Evolutionary conservation across 2,113 vertebrate genomes (phyloP).

Genomic region (Todiramphus saurophagus): DNA sequence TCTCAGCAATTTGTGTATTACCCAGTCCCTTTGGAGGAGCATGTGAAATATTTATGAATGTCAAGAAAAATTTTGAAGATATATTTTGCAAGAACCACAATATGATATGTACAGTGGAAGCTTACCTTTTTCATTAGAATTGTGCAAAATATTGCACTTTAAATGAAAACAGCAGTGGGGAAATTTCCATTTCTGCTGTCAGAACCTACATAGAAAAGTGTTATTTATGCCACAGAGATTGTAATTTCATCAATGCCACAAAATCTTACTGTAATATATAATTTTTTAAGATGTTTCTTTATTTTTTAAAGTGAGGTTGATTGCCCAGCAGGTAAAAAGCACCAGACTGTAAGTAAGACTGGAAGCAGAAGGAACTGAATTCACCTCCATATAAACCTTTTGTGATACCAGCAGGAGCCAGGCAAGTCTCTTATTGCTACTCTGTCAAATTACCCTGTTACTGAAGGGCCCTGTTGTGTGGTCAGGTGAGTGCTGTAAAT

Average conservation of each 20-base stretch:
- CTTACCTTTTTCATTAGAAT: neutral
- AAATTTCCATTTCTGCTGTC: neutral
- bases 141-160: neutral
- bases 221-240: neutral
- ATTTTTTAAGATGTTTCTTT: neutral
- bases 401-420: neutral
- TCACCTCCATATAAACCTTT: neutral
- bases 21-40: neutral
- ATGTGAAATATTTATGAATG: slow-evolving; percentile 47
- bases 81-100: neutral
- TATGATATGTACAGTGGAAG: neutral
- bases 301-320: neutral
- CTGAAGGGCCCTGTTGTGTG: neutral
- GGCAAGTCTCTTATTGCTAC: neutral
- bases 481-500: neutral
- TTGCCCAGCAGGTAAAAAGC: neutral
- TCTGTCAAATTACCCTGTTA: neutral
- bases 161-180: neutral
- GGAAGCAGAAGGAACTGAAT: neutral
- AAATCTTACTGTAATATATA: neutral
- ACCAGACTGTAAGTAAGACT: neutral
- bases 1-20: slow-evolving; percentile 18
- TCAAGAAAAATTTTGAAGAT: slow-evolving; percentile 20
- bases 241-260: neutral
- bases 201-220: neutral